Evolutionary conservation across 2,797 vertebrate species (phyloP), one percentile per base, ranked within the genome.

Genomic region (Salarias fasciatus): DNA sequence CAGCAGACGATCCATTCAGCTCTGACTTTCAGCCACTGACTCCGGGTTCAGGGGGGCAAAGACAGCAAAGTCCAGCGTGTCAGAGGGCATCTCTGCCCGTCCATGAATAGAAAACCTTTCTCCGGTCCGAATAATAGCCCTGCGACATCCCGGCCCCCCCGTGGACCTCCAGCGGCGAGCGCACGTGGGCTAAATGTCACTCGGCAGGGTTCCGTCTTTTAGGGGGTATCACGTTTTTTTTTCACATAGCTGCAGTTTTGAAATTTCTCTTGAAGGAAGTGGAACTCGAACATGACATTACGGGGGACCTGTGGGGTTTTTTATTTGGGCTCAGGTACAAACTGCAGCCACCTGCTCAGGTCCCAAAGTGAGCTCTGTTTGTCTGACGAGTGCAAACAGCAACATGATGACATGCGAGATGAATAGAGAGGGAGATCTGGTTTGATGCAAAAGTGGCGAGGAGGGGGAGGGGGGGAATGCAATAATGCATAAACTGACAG

Each of bases 401-500:
- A 33, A 38, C 0, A 6, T 59, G 77, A 75, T 67, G 81, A 86
- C 74, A 81, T 70, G 63, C 53, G 41, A 65, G 29, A 65, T 72
- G 60, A 86, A 74, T 51, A 67, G 63, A 52, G 28, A 57, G 37
- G 61, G 67, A 46, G 69, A 51, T 69, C 63, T 46, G 46, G 28
- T 49, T 15, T 68, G 37, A 78, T 54, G 37, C 48, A 38, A 68
- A 72, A 71, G 38, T 41, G 63, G 30, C 43, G 10, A 2, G 36
- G 49, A 58, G 43, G 51, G 36, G 57, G 41, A 49, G 60, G 49
- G 33, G 67, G 48, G 50, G 40, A 67, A 67, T 13, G 48, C 67
- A 86, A 89, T 82, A 88, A 88, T 69, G 72, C 71, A 65, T 46
- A 72, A 75, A 85, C 61, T 68, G 75, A 90, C 86, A 88, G 84